Evolutionary conservation across 1,140 invertebrate genomes (phyloP), one percentile per base, ranked within the genome.

Genomic region (Bombyx mandarina): DNA sequence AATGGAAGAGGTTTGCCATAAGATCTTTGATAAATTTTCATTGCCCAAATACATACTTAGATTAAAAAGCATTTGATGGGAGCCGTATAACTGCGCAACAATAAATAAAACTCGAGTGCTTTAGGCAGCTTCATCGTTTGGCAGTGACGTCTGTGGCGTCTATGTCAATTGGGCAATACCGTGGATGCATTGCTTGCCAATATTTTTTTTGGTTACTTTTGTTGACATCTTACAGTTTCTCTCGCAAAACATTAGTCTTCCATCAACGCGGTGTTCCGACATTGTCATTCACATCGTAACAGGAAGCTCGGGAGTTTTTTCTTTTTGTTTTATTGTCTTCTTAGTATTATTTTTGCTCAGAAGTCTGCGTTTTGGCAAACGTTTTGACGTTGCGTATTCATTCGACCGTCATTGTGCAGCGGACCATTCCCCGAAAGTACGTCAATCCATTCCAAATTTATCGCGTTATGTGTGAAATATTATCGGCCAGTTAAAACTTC

Each of bases 1-100:
- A 78, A 88, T 89, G 73, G 90, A 92, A 65, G 91, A 91, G 88
- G 91, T 90, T 64, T 59, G 77, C 82, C 66, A 69, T 35, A 35
- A 35, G 4, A 35, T 35, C 4, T 3, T 35, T 35, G 26, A 3
- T 3, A 35, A 35, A 35, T 35, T 35, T 35, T 35, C 26, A 35
- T 35, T 35, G 26, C 26, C 26, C 26, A 35, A 35, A 35, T 35
- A 35, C 12, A 5, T 35, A 35, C 2, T 35, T 35, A 35, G 26
- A 35, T 35, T 18, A 18, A 18, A 35, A 35, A 35, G 26, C 26
- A 35, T 35, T 35, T 35, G 26, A 35, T 35, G 26, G 26, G 26
- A 35, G 26, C 2, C 26, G 26, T 35, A 35, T 12, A 50, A 50
- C 12, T 22, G 6, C 12, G 12, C 26, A 51, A 5, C 22, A 71